Percentiles rank a stretch among this genome's conserved stretches.
These are phyloP conservation scores for Ancistrus triradiatus DNA, from an alignment of 2,113 vertebrate species.

Conservation along the genomic window DNA sequence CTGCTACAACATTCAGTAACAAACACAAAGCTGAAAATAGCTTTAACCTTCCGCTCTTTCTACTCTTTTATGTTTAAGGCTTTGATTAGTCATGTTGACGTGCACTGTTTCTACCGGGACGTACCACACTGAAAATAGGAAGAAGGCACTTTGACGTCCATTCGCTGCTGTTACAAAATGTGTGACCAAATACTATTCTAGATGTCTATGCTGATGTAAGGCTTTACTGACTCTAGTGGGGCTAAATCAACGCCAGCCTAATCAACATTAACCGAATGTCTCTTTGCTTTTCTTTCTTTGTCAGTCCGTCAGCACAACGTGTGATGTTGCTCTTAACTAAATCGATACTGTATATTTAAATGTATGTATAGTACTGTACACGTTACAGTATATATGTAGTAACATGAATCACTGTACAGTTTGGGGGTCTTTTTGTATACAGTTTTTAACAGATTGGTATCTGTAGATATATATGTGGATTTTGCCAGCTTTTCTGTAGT, in stretches of 20 bases:
- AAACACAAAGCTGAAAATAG: slow-evolving; percentile 35
- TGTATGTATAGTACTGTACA: slow-evolving; percentile 54
- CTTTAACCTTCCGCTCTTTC: slow-evolving; percentile 58
- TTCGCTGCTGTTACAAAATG: slow-evolving; percentile 47
- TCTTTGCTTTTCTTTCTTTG: slow-evolving; percentile 35
- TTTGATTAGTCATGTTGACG: slow-evolving; percentile 10
- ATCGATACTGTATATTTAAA: slow-evolving; percentile 44
- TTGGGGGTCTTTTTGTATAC: slow-evolving; percentile 77
- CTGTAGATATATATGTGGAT: slow-evolving; percentile 68
- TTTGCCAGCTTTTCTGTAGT: slow-evolving; percentile 72
- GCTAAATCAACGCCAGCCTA: slow-evolving; percentile 63
- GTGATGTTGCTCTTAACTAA: slow-evolving; percentile 49
- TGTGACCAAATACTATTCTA: slow-evolving; percentile 69
- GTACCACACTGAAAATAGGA: slow-evolving; percentile 18
- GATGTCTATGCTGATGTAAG: slow-evolving; percentile 50
- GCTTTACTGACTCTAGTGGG: slow-evolving; percentile 54
- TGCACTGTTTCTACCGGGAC: slow-evolving; percentile 33
- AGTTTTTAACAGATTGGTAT: slow-evolving; percentile 76
- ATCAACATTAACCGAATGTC: slow-evolving; percentile 52
- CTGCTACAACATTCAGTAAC: slow-evolving; percentile 40
- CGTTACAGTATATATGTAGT: slow-evolving; percentile 52
- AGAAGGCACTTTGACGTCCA: slow-evolving; percentile 49
- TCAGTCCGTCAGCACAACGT: slow-evolving; percentile 44
- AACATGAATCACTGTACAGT: slow-evolving; percentile 66
- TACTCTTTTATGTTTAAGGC: slow-evolving; percentile 1